Base-by-base conservation (phyloP, 1,140 invertebrate species). In the Zaprionus taronus region DNA sequence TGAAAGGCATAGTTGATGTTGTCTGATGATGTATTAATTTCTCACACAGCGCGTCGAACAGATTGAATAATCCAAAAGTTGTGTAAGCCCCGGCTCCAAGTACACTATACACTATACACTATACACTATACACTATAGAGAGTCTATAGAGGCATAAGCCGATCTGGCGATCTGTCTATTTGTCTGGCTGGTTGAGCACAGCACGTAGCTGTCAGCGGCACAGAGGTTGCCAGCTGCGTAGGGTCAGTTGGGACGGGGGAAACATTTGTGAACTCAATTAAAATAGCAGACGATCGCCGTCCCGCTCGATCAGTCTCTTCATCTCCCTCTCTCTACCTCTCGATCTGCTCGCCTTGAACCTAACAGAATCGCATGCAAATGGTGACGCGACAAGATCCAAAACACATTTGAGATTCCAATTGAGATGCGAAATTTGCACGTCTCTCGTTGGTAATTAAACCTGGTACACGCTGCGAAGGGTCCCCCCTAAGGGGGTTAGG, bases 261-360 rank as follows among this genome's bases (percentile, higher is more conserved):
- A 74, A 68, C 76, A 71, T 86, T 89, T 89, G 84, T 90, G 84
- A 89, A 89, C 84, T 89, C 84, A 89, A 89, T 89, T 89, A 89
- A 89, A 89, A 89, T 84, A 90, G 84, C 79, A 84, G 84, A 89
- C 78, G 78, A 72, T 41, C 72, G 56, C 28, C 26, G 22, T 49
- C 12, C 55, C 41, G 22, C 58, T 60, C 58, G 28, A 31, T 41
- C 12, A 14, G 2, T 6, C 38, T 5, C 15, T 41, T 38, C 5
- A 28, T 38, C 36, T 38, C 11, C 14, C 11, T 41, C 38, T 41
- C 15, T 41, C 38, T 4, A 14, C 15, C 28, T 2, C 12, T 15
- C 38, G n/a, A 17, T 51, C 47, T 4, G 20, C 12, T 22, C 12
- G 47, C 20, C 17, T 51, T 24, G 47, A 38, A 57, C 26, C 31